phyloP scores from a whole-genome alignment of 1,140 invertebrate species.

The Carcinoscorpius rotundicauda region DNA sequence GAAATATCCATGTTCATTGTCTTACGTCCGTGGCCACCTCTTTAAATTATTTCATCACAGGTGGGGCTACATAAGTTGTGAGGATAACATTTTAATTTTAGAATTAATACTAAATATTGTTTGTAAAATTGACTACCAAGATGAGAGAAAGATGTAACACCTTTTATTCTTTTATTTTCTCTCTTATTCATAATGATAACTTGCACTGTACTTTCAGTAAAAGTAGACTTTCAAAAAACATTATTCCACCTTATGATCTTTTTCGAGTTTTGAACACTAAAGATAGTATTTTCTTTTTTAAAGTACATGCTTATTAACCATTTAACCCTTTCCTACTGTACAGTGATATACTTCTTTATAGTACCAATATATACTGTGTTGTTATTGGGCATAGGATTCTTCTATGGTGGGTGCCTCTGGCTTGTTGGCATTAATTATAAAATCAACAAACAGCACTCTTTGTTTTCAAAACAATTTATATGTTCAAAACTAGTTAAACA shows the following conservation, averaged over 20 bases:
- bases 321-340: no score
- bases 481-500: no score
- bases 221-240: background rate
- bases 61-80: constrained; percentile 44
- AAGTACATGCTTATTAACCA: no score
- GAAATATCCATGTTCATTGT: constrained; percentile 74
- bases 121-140: constrained; percentile 5
- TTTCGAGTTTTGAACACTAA: no score
- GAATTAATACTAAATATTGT: background rate
- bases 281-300: no score
- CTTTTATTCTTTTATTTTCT: constrained; percentile 12
- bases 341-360: no score
- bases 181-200: constrained; percentile 1
- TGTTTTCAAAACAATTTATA: no score
- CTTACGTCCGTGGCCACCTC: constrained; percentile 83
- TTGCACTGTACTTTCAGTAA: background rate
- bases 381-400: no score
- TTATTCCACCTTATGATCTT: background rate
- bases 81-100: constrained; percentile 8
- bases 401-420: no score
- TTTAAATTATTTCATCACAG: constrained; percentile 95
- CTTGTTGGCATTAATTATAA: no score
- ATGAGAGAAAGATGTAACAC: constrained; percentile 8
- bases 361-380: no score
- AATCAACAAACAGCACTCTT: no score